These are phyloP conservation scores for Hiodon tergisus DNA, from an alignment of 2,113 vertebrate species.

Conservation along the genomic window DNA sequence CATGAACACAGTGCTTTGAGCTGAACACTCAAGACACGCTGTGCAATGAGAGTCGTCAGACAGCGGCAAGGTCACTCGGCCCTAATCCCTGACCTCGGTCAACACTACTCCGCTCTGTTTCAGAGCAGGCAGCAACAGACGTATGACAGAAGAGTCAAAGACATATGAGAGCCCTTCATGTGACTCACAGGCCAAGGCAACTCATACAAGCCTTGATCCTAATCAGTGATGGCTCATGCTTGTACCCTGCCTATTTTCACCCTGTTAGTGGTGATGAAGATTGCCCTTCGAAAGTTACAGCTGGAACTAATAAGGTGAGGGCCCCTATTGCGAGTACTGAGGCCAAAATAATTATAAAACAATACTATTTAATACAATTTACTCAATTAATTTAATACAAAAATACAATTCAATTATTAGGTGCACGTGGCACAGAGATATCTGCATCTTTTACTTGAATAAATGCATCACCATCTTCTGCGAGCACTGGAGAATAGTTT, in stretches of 20 bases:
- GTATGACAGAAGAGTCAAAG: not conserved
- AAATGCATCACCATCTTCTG: no score
- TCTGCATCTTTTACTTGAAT: no score
- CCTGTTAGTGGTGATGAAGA: not conserved
- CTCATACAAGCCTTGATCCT: not conserved
- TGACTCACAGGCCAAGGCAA: not conserved
- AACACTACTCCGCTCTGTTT: not conserved
- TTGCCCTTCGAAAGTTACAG: not conserved
- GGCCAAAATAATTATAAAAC: not conserved
- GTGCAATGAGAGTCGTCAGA: not conserved
- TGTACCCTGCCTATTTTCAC: not conserved
- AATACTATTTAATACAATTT: not conserved
- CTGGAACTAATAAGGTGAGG: not conserved
- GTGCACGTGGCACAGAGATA: no score
- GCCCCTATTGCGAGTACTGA: not conserved
- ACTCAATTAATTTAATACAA: not conserved
- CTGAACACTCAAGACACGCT: not conserved
- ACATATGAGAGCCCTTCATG: not conserved
- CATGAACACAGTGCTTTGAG: not conserved
- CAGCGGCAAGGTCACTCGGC: not conserved
- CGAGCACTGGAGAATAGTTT: no score
- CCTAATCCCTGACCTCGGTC: constrained; percentile 19
- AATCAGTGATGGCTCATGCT: not conserved
- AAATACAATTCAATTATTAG: not conserved
- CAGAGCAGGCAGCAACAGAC: not conserved